Conservation (phyloP, 2,113 vertebrate genomes). For the Melanerpes aurifrons region DNA sequence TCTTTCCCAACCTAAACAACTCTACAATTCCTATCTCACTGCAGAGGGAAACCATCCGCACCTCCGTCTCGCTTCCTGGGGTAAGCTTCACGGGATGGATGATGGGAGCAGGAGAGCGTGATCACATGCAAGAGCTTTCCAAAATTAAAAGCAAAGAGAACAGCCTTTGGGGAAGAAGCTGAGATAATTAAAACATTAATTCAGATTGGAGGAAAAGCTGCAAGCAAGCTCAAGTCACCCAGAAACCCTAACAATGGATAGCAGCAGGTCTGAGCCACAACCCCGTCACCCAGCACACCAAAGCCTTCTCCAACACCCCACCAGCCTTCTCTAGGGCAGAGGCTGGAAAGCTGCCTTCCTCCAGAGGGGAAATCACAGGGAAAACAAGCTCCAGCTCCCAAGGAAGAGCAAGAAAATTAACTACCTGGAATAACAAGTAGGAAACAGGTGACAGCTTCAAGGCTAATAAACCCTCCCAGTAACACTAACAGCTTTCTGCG, state of each 20-base stretch:
- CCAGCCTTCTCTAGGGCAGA: neutral
- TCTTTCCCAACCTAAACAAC: too few relatives aligned
- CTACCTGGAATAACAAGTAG: slow-evolving; percentile 12
- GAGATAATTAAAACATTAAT: slow-evolving; percentile 75
- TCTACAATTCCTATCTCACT: too few relatives aligned
- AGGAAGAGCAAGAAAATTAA: slow-evolving; percentile 3
- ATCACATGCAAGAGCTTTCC: neutral
- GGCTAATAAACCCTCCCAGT: slow-evolving; percentile 27
- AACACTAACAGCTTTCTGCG: neutral
- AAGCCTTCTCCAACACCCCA: neutral
- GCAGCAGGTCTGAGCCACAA: rapidly evolving
- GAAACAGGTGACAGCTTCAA: neutral
- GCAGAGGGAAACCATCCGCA: neutral
- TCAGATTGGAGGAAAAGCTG: slow-evolving; percentile 44
- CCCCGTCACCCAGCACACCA: neutral
- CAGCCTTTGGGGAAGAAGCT: slow-evolving; percentile 44
- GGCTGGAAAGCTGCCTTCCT: neutral
- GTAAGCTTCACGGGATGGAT: neutral
- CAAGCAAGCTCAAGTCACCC: neutral
- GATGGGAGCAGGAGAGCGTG: neutral
- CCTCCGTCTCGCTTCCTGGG: neutral
- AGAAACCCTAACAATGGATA: neutral
- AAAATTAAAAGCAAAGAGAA: slow-evolving; percentile 62
- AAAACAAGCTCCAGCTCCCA: neutral
- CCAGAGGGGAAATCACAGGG: neutral